Evolutionary conservation across 1,140 invertebrate species (phyloP).

Genomic region (Drosophila grimshawi): DNA sequence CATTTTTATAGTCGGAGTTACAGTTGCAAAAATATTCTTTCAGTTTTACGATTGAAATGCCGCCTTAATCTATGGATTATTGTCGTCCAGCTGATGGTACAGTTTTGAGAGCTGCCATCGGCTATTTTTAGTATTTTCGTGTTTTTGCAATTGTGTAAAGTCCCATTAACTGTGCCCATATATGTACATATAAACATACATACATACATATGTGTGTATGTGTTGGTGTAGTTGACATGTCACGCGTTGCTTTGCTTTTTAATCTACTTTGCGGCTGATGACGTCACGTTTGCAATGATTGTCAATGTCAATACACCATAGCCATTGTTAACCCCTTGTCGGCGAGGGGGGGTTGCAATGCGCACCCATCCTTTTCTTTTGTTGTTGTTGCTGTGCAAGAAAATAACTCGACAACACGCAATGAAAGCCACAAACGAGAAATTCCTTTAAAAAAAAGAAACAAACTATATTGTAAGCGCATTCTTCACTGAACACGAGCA

Average conservation of each 20-base stretch:
- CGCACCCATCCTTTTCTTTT: neutral
- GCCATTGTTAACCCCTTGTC: constrained; percentile 45
- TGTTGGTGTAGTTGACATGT: constrained; percentile 21
- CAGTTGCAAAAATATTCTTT: neutral
- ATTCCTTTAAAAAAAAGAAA: constrained; percentile 25
- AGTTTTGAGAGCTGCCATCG: constrained; percentile 7
- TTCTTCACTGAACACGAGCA: constrained; percentile 28
- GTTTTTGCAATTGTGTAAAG: constrained; percentile 22
- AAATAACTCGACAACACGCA: constrained; percentile 38
- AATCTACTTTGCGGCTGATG: constrained; percentile 48
- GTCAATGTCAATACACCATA: constrained; percentile 51
- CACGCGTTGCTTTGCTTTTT: constrained; percentile 44
- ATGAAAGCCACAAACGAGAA: constrained; percentile 5
- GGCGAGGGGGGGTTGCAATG: constrained; percentile 8
- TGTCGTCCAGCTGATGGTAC: constrained; percentile 38
- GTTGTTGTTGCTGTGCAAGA: too few relatives aligned
- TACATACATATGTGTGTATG: neutral
- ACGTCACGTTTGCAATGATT: constrained; percentile 54
- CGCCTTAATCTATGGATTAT: constrained; percentile 42
- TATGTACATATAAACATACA: neutral
- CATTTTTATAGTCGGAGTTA: neutral
- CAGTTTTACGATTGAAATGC: constrained; percentile 30
- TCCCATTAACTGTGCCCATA: constrained; percentile 30
- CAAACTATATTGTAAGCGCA: constrained; percentile 8
- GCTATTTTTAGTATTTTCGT: constrained; percentile 36